phyloP scores from a whole-genome alignment of 2,113 vertebrate genomes.

The Microcebus jonahi region DNA sequence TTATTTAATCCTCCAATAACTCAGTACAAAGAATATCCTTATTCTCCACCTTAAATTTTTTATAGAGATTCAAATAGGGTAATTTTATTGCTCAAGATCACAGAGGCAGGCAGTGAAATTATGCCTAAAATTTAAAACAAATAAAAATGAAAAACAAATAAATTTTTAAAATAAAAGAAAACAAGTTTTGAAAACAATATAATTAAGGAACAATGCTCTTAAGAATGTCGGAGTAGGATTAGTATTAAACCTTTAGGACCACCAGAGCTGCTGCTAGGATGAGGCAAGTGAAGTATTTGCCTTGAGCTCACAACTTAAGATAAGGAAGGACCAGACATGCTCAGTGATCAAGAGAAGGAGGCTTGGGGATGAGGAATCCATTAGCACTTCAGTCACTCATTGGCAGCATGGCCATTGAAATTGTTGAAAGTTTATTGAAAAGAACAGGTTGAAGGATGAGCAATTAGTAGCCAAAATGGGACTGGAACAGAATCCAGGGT shows the following conservation, averaged over 20 bases:
- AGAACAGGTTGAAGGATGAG: neutral
- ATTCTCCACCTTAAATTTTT: neutral
- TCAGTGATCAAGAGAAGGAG: neutral
- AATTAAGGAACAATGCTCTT: neutral
- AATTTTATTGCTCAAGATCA: constrained; percentile 13
- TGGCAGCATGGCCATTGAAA: neutral
- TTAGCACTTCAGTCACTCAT: neutral
- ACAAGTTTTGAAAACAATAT: neutral
- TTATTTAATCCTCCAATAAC: neutral
- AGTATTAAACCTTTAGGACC: constrained; percentile 1
- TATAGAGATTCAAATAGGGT: neutral
- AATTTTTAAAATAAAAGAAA: neutral
- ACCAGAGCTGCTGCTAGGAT: neutral
- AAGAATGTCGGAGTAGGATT: neutral
- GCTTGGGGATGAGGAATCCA: neutral
- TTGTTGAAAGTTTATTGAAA: neutral
- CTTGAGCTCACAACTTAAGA: neutral
- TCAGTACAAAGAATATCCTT: neutral
- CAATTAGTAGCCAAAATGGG: neutral
- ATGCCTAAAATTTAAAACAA: constrained; percentile 38
- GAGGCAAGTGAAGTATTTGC: neutral
- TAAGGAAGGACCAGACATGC: neutral
- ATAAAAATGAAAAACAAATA: neutral
- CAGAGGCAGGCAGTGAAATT: neutral
- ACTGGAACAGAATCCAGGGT: neutral